phyloP scores from a whole-genome alignment of 2,113 vertebrate genomes.

The Crocuta crocuta region DNA sequence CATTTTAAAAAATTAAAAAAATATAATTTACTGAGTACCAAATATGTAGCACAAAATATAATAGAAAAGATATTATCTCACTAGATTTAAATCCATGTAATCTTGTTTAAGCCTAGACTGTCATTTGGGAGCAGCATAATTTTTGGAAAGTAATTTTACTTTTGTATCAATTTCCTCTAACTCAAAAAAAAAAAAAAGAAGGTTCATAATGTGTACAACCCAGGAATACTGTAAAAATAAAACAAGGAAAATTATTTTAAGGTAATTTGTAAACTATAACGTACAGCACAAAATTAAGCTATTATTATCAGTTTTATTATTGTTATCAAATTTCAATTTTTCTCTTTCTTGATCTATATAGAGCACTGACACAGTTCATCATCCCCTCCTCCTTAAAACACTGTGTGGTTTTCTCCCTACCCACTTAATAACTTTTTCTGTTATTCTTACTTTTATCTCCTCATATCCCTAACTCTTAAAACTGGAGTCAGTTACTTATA shows the following conservation, averaged over 20 bases:
- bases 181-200: not conserved
- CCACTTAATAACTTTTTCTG: not conserved
- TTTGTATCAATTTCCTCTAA: not conserved
- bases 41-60: not conserved
- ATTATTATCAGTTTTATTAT: not conserved
- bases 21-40: not conserved
- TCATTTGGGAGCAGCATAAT: not conserved
- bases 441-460: not conserved
- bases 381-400: not conserved
- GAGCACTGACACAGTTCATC: not conserved
- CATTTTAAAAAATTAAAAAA: not conserved
- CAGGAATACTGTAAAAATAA: not conserved
- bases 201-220: not conserved
- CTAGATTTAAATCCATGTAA: not conserved
- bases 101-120: not conserved
- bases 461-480: not conserved
- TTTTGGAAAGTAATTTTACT: not conserved
- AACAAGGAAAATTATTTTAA: not conserved
- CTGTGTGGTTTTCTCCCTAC: not conserved
- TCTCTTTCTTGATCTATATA: not conserved
- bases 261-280: not conserved
- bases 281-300: not conserved
- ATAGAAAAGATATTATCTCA: not conserved
- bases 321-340: not conserved
- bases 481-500: not conserved